These are phyloP conservation scores for Hirundo rustica DNA, from an alignment of 2,797 vertebrate genomes.

Conservation along the genomic window DNA sequence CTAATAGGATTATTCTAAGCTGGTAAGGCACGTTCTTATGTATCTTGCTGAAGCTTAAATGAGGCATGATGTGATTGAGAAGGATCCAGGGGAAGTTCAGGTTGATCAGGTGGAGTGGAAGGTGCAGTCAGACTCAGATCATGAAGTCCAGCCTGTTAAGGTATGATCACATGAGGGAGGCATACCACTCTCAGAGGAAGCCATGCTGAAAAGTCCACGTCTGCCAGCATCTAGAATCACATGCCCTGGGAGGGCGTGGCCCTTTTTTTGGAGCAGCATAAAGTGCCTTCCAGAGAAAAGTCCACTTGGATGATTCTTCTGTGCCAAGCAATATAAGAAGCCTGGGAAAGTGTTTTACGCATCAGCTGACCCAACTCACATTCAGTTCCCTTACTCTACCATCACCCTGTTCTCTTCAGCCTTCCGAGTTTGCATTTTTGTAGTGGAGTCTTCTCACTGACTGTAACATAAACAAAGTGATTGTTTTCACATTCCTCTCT, in stretches of 20 bases:
- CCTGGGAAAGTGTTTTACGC: neutral
- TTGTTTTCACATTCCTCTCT: too few relatives aligned
- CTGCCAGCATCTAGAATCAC: neutral
- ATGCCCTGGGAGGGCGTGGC: neutral
- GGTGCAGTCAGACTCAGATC: neutral
- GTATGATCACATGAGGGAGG: neutral
- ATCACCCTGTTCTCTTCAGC: too few relatives aligned
- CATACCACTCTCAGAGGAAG: neutral
- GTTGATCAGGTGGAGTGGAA: neutral
- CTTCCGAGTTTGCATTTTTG: too few relatives aligned
- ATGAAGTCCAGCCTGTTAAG: fast-evolving
- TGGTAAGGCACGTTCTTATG: neutral
- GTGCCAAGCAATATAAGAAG: neutral
- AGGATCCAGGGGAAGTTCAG: neutral
- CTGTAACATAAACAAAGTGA: too few relatives aligned
- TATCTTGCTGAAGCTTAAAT: neutral
- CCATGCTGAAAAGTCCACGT: fast-evolving
- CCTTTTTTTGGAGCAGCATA: neutral
- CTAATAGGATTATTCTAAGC: slow-evolving; percentile 5
- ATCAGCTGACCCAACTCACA: neutral
- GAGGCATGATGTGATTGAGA: neutral
- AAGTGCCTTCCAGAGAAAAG: neutral
- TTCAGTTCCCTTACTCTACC: neutral
- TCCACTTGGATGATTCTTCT: neutral
- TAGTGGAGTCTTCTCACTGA: too few relatives aligned